Percentiles rank a stretch among this genome's conserved stretches.
Conservation (phyloP, 2,888 invertebrate genomes). For the Kuschelorhynchus macadamiae region DNA sequence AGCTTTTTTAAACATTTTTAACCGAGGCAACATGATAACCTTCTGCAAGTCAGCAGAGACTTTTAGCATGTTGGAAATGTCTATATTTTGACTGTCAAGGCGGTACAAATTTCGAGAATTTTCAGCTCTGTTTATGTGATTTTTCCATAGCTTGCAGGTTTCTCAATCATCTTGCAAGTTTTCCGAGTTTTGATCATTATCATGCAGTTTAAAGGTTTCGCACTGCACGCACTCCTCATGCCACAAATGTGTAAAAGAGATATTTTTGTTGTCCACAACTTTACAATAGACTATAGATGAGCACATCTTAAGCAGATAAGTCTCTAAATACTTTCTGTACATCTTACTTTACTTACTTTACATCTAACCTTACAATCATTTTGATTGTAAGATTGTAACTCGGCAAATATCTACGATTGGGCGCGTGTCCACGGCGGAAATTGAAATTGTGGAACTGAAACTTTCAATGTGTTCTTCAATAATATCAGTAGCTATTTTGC, state of each 20-base stretch:
- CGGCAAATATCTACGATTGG: constrained; percentile 16
- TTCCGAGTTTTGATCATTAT: background rate
- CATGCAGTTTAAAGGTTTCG: too few relatives aligned
- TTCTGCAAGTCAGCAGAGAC: background rate
- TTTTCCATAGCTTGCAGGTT: background rate
- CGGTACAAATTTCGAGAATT: background rate
- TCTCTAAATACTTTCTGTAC: constrained; percentile 13
- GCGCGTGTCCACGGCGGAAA: constrained; percentile 13
- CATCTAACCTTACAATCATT: too few relatives aligned
- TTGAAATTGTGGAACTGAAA: constrained; percentile 15
- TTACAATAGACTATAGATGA: background rate
- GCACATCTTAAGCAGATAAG: background rate
- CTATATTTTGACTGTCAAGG: background rate
- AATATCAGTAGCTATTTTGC: constrained; percentile 1
- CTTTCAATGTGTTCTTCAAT: constrained; percentile 17
- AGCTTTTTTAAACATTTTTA: constrained; percentile 1
- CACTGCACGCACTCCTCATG: constrained; percentile 1
- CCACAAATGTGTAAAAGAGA: background rate
- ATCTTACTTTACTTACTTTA: too few relatives aligned
- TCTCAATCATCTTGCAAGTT: constrained; percentile 4
- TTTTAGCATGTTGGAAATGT: background rate
- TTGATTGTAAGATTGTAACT: constrained; percentile 10
- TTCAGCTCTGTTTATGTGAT: constrained; percentile 13
- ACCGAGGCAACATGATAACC: constrained; percentile 1
- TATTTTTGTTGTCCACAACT: background rate